These are phyloP conservation scores for Phytoseiulus persimilis DNA, from an alignment of 2,888 invertebrate genomes.

Conservation along the genomic window DNA sequence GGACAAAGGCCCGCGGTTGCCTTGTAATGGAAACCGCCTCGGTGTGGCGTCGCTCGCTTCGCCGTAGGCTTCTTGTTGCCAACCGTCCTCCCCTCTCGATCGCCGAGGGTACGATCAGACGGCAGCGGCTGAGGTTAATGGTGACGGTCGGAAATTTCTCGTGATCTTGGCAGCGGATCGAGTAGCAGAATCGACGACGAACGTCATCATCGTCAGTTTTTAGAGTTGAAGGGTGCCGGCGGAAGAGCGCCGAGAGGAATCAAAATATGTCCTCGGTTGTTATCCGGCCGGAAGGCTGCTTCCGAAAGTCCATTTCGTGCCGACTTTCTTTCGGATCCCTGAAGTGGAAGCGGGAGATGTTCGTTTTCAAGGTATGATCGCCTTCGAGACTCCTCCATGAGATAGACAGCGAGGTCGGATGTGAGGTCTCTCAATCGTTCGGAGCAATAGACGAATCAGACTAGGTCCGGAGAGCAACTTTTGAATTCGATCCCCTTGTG, in stretches of 20 bases:
- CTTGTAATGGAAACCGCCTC: conserved; percentile 5
- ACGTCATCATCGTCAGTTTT: background rate
- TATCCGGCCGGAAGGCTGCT: background rate
- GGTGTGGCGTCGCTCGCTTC: background rate
- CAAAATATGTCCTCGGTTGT: background rate
- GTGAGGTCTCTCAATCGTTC: too few relatives aligned
- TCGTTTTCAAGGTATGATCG: too few relatives aligned
- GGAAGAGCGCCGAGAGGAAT: background rate
- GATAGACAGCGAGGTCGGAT: too few relatives aligned
- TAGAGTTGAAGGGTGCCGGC: background rate
- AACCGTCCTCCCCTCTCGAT: background rate
- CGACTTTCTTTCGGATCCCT: too few relatives aligned
- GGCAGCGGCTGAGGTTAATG: background rate
- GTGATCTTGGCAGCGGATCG: background rate
- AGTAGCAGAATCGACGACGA: background rate
- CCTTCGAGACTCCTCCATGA: too few relatives aligned
- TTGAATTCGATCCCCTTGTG: too few relatives aligned
- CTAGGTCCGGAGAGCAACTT: too few relatives aligned
- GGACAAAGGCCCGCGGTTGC: background rate
- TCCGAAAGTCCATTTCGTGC: too few relatives aligned
- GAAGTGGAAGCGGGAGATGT: too few relatives aligned
- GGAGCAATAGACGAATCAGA: too few relatives aligned
- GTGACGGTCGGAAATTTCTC: background rate
- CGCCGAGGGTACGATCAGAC: background rate
- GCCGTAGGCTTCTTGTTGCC: background rate